Evolutionary conservation across 2,797 vertebrate species (phyloP).

Genomic region (Stomatorhinus walkeri): DNA sequence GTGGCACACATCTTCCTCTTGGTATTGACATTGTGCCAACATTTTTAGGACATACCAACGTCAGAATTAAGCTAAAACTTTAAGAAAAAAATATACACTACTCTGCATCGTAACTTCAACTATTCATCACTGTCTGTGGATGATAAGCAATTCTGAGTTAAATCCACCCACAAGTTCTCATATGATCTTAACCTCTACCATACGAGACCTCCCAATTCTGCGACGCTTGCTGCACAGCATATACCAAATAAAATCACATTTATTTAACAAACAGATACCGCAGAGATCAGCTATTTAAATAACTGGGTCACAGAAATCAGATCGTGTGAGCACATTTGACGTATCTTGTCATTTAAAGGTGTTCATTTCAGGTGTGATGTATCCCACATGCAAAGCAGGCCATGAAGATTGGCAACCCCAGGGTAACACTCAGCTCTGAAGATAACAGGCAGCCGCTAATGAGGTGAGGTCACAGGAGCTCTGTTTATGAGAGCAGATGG

Average conservation of each 20-base stretch:
- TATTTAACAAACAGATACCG: background rate
- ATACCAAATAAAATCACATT: background rate
- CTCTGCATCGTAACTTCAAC: background rate
- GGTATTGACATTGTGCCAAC: background rate
- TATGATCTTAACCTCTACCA: background rate
- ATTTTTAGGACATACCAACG: background rate
- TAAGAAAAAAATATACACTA: background rate
- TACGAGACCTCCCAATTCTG: background rate
- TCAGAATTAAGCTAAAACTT: background rate
- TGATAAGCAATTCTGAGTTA: background rate
- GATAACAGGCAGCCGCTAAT: background rate
- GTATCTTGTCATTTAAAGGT: background rate
- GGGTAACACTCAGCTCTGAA: background rate
- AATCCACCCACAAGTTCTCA: background rate
- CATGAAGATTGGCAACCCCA: background rate
- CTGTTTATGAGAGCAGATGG: background rate
- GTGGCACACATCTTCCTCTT: background rate
- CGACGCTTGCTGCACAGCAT: background rate
- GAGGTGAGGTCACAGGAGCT: slow-evolving; percentile 4
- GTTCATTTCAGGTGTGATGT: background rate
- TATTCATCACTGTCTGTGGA: background rate
- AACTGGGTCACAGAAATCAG: background rate
- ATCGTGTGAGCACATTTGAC: background rate
- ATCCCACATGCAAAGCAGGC: background rate
- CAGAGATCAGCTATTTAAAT: background rate